Evolutionary conservation across 1,140 invertebrate species (phyloP).

Genomic region (Xylocopa sonorina): DNA sequence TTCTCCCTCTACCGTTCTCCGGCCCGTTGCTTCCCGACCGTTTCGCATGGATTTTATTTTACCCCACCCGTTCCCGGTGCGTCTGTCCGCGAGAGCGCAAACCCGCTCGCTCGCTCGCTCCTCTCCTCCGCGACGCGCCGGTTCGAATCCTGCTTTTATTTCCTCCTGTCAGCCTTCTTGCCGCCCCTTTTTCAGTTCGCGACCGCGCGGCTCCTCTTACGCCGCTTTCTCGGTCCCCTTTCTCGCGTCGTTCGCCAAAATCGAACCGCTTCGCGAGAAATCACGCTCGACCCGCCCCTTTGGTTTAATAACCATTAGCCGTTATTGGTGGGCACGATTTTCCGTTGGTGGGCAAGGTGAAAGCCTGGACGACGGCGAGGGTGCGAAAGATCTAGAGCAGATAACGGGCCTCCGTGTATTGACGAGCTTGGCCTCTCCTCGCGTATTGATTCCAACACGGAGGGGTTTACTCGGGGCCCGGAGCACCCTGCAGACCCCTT

Average conservation of each 20-base stretch:
- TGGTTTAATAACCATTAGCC: conserved; percentile 79
- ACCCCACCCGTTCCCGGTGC: conserved; percentile 31
- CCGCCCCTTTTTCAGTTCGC: conserved; percentile 28
- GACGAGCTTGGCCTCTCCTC: conserved; percentile 72
- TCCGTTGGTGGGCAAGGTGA: no score
- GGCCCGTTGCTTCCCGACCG: conserved; percentile 7
- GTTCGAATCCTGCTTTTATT: conserved; percentile 35
- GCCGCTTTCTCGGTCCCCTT: conserved; percentile 16
- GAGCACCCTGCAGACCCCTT: conserved; percentile 65
- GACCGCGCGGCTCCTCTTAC: conserved; percentile 10
- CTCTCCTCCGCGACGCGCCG: conserved; percentile 1
- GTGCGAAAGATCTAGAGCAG: conserved; percentile 73
- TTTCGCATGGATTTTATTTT: conserved; percentile 46
- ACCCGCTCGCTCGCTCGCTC: background rate
- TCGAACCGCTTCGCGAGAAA: conserved; percentile 39
- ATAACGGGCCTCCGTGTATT: conserved; percentile 64
- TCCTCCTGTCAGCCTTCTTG: conserved; percentile 43
- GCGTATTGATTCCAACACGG: conserved; percentile 76
- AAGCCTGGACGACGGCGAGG: conserved; percentile 50
- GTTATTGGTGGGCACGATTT: no score
- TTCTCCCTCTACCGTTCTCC: conserved; percentile 12
- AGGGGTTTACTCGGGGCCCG: conserved; percentile 50
- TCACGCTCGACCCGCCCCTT: background rate
- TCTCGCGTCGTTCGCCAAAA: conserved; percentile 50
- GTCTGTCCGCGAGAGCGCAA: conserved; percentile 28